Evolutionary conservation across 92 coral and sea anemone genomes (phyloP).

Genomic region (Parazoanthus swiftii): DNA sequence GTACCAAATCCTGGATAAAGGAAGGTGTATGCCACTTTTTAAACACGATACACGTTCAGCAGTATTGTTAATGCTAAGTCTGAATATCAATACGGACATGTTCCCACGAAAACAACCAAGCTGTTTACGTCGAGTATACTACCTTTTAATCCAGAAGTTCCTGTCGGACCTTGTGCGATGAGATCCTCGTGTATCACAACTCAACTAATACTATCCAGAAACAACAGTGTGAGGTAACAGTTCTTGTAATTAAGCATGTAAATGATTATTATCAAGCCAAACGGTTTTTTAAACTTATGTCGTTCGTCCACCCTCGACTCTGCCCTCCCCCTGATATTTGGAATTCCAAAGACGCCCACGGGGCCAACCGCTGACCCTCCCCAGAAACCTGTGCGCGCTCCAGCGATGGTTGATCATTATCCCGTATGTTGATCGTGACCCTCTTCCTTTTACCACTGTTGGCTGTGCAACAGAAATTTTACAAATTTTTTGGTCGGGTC

Average conservation of each 20-base stretch:
- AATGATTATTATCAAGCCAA: neutral
- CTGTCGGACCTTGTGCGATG: slow-evolving; percentile 4
- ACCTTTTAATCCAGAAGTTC: neutral
- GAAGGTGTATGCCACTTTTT: neutral
- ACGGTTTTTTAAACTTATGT: neutral
- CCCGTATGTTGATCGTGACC: slow-evolving; percentile 66
- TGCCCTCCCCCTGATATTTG: neutral
- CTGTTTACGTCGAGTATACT: too few relatives aligned
- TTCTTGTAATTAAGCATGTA: neutral
- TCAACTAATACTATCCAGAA: neutral
- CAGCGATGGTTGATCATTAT: slow-evolving; percentile 28
- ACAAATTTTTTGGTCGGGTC: slow-evolving; percentile 74
- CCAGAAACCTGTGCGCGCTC: slow-evolving; percentile 66
- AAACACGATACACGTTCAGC: too few relatives aligned
- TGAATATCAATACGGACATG: neutral
- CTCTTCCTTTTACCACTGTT: slow-evolving; percentile 64
- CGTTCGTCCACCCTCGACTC: neutral
- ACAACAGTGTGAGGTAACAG: neutral
- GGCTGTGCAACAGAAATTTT: slow-evolving; percentile 84
- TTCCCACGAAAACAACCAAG: too few relatives aligned
- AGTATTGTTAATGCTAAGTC: too few relatives aligned
- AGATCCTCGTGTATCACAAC: too few relatives aligned
- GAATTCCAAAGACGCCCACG: slow-evolving; percentile 44
- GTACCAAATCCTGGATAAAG: neutral
- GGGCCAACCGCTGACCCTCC: slow-evolving; percentile 53